Percentiles rank a stretch among this genome's conserved stretches.
phyloP scores from a whole-genome alignment of 2,113 vertebrate species.

The Stegostoma tigrinum region DNA sequence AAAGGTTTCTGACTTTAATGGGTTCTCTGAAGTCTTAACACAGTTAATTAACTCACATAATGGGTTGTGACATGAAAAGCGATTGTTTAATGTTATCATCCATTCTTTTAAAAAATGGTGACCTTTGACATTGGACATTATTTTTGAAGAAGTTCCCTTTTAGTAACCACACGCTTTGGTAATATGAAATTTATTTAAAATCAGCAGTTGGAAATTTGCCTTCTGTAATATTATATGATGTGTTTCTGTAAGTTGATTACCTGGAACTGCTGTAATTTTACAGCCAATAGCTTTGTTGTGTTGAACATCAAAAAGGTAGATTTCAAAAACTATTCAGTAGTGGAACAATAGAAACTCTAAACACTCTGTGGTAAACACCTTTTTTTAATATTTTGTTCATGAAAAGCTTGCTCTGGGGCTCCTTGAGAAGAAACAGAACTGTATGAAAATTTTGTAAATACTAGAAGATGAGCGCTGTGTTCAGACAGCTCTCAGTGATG shows the following conservation, averaged over 20 bases:
- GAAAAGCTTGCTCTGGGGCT: neutral
- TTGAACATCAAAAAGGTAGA: slow-evolving; percentile 33
- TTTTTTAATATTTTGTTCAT: neutral
- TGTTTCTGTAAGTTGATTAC: slow-evolving; percentile 19
- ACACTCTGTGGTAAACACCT: neutral
- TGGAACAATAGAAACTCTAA: slow-evolving; percentile 36
- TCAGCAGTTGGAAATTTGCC: neutral
- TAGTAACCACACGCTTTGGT: slow-evolving; percentile 1
- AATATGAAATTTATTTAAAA: neutral
- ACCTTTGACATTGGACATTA: neutral
- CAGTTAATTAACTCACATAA: slow-evolving; percentile 19
- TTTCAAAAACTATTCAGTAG: slow-evolving; percentile 22
- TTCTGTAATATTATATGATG: slow-evolving; percentile 39
- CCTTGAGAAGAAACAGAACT: neutral
- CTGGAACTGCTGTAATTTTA: slow-evolving; percentile 38
- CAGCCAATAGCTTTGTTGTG: slow-evolving; percentile 36
- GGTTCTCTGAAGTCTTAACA: slow-evolving; percentile 8
- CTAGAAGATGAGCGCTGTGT: neutral
- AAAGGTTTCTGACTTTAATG: neutral
- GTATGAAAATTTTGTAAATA: slow-evolving; percentile 33
- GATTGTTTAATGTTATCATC: neutral
- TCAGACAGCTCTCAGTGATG: slow-evolving; percentile 13
- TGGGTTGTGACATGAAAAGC: slow-evolving; percentile 5
- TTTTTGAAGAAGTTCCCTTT: slow-evolving; percentile 10
- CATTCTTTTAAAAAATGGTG: neutral